Evolutionary conservation across 2,888 invertebrate species (phyloP), one percentile per base, ranked within the genome.

Genomic region (Hartigia nigra): DNA sequence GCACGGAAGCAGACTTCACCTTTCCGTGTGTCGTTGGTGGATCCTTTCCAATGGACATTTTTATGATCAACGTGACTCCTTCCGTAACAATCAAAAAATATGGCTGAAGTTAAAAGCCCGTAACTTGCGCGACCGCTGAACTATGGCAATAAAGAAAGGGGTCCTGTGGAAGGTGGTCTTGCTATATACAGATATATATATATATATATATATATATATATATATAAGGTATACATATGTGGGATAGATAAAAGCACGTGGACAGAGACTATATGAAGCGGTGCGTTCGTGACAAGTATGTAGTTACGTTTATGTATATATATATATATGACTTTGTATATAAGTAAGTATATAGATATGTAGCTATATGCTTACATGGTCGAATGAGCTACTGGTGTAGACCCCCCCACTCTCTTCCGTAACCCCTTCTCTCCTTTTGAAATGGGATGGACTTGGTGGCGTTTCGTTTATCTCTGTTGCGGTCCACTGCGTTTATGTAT

Each of bases 71-170:
- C 12, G 72, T 72, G 32, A 72, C 72, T 80, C 81, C 76, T 74
- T 72, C 35, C 78, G 81, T 80, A 79, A 82, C 83, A 84, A 85
- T 85, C 82, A 84, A 80, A 84, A 85, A 84, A 86, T 85, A 85
- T 82, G 83, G 81, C 80, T 72, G 81, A 84, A 85, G 85, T 85
- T 84, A 84, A 83, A 84, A 84, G 84, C 81, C 84, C 82, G 84
- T 84, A 84, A 84, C 78, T 81, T 79, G 79, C 77, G 81, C 80
- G 83, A 81, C 83, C 84, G 80, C 81, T 81, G 79, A 83, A 85
- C 84, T 84, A 82, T 81, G 12, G 82, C 81, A 78, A 81, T 80
- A 82, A 83, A 81, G 77, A 76, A 79, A 35, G 55, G 79, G 77
- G 31, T 1, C 9, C 23, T 34, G 72, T 32, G 72, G 23, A 12